These are phyloP conservation scores for Neotoma lepida DNA, from an alignment of 2,113 vertebrate genomes.

Conservation along the genomic window DNA sequence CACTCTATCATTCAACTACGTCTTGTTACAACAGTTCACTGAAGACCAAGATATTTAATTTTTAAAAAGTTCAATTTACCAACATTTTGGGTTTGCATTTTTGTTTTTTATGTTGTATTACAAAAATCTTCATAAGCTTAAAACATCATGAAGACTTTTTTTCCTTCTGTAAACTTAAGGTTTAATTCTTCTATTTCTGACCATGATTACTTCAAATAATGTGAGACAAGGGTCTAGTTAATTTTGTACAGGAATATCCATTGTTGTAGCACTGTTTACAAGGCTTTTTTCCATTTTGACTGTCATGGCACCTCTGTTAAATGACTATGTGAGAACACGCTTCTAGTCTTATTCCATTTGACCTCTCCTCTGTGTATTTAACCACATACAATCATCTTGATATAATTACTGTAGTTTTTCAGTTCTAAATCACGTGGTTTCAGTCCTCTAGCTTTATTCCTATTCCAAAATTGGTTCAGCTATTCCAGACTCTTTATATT, in stretches of 20 bases:
- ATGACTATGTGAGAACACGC: neutral
- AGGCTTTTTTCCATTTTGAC: neutral
- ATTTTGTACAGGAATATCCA: conserved; percentile 20
- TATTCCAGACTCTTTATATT: conserved; percentile 19
- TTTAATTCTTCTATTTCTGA: conserved; percentile 31
- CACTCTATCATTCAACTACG: neutral
- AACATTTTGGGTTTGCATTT: neutral
- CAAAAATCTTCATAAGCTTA: neutral
- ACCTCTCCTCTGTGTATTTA: neutral
- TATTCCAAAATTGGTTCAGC: conserved; percentile 15
- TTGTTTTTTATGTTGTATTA: neutral
- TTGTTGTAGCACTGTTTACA: neutral
- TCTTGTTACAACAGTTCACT: neutral
- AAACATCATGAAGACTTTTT: neutral
- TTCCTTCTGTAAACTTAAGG: conserved; percentile 18
- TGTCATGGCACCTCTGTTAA: neutral
- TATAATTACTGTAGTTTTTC: neutral
- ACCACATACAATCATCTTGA: neutral
- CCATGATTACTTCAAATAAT: conserved; percentile 36
- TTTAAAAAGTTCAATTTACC: conserved; percentile 20
- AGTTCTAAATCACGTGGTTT: neutral
- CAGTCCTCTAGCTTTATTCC: conserved; percentile 18
- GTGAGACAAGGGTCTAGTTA: neutral
- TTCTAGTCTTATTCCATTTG: neutral
- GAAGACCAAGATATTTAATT: conserved; percentile 22